A percentile compares a stretch with the other conserved stretches of the same genome.
Evolutionary conservation across 1,140 invertebrate genomes (phyloP).

Genomic region (Drosophila neocordata): DNA sequence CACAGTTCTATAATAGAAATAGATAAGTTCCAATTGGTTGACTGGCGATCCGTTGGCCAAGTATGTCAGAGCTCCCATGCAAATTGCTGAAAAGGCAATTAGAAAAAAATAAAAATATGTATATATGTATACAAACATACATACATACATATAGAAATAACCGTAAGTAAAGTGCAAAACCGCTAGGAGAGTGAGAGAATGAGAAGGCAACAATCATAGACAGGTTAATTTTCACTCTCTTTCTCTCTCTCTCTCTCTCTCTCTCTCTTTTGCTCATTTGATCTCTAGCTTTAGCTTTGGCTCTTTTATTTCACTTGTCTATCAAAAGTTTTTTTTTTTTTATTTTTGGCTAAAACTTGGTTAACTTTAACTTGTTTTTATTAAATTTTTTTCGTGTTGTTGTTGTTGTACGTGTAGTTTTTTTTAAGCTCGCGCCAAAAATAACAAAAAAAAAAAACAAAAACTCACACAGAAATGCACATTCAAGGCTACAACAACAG

Average conservation of each 20-base stretch:
- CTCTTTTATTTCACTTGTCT: constrained; percentile 62
- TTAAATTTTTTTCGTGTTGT: neutral
- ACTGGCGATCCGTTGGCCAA: constrained; percentile 42
- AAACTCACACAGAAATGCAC: constrained; percentile 65
- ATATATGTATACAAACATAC: neutral
- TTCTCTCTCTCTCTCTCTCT: neutral
- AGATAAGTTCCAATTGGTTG: constrained; percentile 49
- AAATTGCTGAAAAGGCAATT: constrained; percentile 55
- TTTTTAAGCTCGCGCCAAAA: constrained; percentile 72
- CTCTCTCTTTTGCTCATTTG: no score
- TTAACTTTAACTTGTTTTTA: constrained; percentile 42
- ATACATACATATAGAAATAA: constrained; percentile 20
- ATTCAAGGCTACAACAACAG: constrained; percentile 64
- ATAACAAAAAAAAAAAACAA: constrained; percentile 51
- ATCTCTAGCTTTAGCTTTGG: constrained; percentile 16
- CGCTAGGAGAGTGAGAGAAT: constrained; percentile 24
- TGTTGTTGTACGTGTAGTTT: constrained; percentile 14
- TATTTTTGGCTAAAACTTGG: constrained; percentile 47
- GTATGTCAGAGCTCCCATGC: constrained; percentile 47
- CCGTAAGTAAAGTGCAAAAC: constrained; percentile 58
- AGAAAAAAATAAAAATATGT: constrained; percentile 39
- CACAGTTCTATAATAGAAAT: constrained; percentile 19
- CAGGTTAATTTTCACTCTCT: constrained; percentile 21
- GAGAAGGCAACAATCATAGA: constrained; percentile 12
- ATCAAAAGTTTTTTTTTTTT: constrained; percentile 29